A percentile compares a stretch with the other conserved stretches of the same genome.
Evolutionary conservation across 2,888 invertebrate species (phyloP).

Genomic region (Epinotia bilunana): DNA sequence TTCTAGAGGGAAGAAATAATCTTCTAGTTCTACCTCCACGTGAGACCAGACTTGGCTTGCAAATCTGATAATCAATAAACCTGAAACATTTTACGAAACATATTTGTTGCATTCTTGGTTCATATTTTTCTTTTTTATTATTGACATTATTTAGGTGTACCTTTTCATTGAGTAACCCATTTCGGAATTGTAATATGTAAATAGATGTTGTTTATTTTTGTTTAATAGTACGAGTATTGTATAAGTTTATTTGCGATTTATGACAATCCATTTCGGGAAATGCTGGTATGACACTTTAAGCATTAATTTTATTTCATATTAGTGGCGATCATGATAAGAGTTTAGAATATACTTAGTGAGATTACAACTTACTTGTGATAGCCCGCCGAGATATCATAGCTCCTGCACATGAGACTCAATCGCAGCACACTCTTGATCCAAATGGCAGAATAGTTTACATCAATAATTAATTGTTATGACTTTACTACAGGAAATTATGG

Average conservation of each 20-base stretch:
- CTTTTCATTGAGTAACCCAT: too few relatives aligned
- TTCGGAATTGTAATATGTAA: too few relatives aligned
- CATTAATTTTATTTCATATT: too few relatives aligned
- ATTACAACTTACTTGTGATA: background rate
- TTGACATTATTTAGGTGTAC: background rate
- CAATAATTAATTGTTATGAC: constrained; percentile 14
- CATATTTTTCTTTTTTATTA: background rate
- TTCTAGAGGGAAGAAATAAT: constrained; percentile 34
- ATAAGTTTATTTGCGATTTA: too few relatives aligned
- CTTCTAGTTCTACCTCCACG: constrained; percentile 25
- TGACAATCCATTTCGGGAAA: too few relatives aligned
- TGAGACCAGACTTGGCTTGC: constrained; percentile 18
- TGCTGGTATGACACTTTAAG: too few relatives aligned
- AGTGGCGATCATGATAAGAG: too few relatives aligned
- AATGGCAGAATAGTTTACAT: constrained; percentile 28
- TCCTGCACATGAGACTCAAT: background rate
- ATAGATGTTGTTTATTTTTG: too few relatives aligned
- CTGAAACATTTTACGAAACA: background rate
- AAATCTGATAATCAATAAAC: constrained; percentile 25
- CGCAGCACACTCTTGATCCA: constrained; percentile 2
- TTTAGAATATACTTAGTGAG: too few relatives aligned
- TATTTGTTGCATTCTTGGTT: background rate
- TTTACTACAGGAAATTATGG: constrained; percentile 5
- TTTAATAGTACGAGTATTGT: too few relatives aligned
- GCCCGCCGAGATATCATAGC: constrained; percentile 15